Conservation (phyloP, 2,888 invertebrate genomes). For the Sminthurinus aureus region DNA sequence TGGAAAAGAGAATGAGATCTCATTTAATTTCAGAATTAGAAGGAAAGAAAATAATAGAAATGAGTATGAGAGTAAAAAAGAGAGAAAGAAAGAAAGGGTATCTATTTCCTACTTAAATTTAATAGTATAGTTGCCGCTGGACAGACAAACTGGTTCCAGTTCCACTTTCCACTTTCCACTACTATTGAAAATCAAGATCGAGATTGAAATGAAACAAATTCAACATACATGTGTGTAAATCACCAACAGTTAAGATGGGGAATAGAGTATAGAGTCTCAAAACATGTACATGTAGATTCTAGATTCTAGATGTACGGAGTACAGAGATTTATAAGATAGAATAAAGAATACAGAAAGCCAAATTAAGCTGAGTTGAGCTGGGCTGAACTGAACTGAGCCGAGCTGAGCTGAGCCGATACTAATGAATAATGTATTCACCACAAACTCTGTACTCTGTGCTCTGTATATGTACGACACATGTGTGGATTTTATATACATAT, state of each 20-base stretch:
- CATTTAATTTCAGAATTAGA: background rate
- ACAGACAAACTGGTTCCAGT: background rate
- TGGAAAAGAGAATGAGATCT: background rate
- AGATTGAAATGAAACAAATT: too few relatives aligned
- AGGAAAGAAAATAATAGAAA: background rate
- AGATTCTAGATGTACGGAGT: too few relatives aligned
- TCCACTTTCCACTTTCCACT: background rate
- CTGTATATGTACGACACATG: too few relatives aligned
- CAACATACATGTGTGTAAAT: too few relatives aligned
- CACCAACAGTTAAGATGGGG: too few relatives aligned
- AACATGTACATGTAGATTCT: too few relatives aligned
- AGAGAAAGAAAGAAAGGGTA: too few relatives aligned
- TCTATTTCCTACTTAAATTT: background rate
- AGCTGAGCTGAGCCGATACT: background rate
- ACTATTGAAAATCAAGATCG: background rate
- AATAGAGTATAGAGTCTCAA: too few relatives aligned
- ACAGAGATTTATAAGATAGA: too few relatives aligned
- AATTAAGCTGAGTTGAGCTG: background rate
- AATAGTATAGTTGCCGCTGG: background rate
- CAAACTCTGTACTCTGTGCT: too few relatives aligned
- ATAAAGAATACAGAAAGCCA: background rate
- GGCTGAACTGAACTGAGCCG: background rate
- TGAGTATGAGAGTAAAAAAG: too few relatives aligned
- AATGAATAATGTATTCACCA: slow-evolving; percentile 15
- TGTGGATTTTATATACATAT: background rate